phyloP scores from a whole-genome alignment of 2,797 vertebrate genomes.

The Acropternis orthonyx region DNA sequence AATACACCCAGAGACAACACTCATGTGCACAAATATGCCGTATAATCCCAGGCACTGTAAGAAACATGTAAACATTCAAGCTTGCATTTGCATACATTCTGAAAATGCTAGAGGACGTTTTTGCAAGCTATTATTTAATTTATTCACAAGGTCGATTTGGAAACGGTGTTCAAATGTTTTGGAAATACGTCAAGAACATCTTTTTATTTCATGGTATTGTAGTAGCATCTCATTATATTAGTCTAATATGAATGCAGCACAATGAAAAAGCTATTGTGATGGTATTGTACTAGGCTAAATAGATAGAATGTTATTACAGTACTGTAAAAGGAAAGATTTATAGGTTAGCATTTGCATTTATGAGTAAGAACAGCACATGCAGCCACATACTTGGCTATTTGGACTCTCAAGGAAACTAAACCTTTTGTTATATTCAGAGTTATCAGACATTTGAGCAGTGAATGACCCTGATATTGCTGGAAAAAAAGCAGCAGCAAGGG shows the following conservation, averaged over 20 bases:
- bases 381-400: constrained; percentile 32
- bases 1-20: constrained; percentile 62
- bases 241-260: constrained; percentile 55
- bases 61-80: constrained; percentile 70
- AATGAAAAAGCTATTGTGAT: constrained; percentile 62
- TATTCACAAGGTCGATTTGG: constrained; percentile 70
- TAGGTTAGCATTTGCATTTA: constrained; percentile 43
- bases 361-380: constrained; percentile 49
- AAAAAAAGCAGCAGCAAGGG: not conserved
- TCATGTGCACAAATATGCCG: constrained; percentile 16
- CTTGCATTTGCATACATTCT: constrained; percentile 67
- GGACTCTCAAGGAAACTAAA: constrained; percentile 40
- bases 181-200: constrained; percentile 63
- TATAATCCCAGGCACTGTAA: constrained; percentile 68
- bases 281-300: constrained; percentile 53
- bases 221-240: constrained; percentile 60
- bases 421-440: constrained; percentile 42
- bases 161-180: constrained; percentile 66
- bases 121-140: constrained; percentile 64
- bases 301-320: constrained; percentile 54
- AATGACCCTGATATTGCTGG: constrained; percentile 13
- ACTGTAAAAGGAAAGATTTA: constrained; percentile 51
- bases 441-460: constrained; percentile 48
- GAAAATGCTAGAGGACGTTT: constrained; percentile 66
- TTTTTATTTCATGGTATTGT: constrained; percentile 59